Evolutionary conservation across 1,140 invertebrate genomes (phyloP), one percentile per base, ranked within the genome.

Genomic region (Stenopsyche tienmushanensis): DNA sequence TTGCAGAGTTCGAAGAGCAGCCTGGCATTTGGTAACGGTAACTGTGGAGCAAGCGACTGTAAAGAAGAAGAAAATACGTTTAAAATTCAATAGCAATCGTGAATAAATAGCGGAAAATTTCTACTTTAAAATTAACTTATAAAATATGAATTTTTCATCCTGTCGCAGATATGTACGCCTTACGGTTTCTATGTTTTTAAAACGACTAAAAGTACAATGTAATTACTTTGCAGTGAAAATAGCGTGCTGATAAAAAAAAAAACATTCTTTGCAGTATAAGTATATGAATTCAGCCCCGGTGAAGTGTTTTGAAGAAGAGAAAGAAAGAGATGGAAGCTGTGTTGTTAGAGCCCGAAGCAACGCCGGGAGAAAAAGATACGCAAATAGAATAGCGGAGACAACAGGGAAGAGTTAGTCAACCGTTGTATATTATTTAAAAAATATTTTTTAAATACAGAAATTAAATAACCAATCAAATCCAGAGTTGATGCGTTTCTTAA

Each of bases 1-100:
- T 82, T 93, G 91, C 55, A 95, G 82, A 21, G 91, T 94, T 70
- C 88, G 84, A 62, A 94, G 83, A 2, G 92, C 92, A 20, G 91
- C 91, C 81, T 93, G 91, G 80, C 93, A 95, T 81, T 94, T 93
- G 62, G 89, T 91, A 72, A 94, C 91, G 25, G 93, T 94, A 70
- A 93, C 90, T 17, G 92, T 95, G 49, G 92, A 93, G 79, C 92
- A 95, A 59, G 92, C 91, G 74, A 95, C 92, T 95, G 87, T 13
- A 88, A 90, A 72, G 80, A 79, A 75, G 73, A 74, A 64, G 66
- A 71, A 52, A 8, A 52, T 7, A 21, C 8, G 9, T 52, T 7
- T 21, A 52, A 20, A 52, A 8, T 52, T 9, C 7, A 57, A 41
- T 39, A 34, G 29, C 18, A 49, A n/a, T n/a, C n/a, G n/a, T n/a